Conservation (phyloP, 2,113 vertebrate genomes). For the Euleptes europaea region DNA sequence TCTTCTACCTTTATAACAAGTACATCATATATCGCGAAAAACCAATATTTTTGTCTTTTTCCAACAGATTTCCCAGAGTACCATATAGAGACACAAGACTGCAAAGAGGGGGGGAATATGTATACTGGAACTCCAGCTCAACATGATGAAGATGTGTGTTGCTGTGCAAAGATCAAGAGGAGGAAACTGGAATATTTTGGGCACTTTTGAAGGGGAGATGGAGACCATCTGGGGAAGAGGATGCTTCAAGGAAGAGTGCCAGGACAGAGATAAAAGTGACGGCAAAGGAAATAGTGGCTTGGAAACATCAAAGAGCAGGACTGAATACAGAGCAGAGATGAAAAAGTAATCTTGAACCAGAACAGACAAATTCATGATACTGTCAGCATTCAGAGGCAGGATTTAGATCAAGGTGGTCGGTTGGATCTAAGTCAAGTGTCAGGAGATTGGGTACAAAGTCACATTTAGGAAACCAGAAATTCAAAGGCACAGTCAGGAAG, state of each 20-base stretch:
- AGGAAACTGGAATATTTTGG: constrained; percentile 78
- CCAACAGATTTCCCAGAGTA: constrained; percentile 59
- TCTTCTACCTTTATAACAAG: constrained; percentile 59
- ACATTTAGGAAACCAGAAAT: constrained; percentile 2
- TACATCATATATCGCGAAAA: constrained; percentile 59
- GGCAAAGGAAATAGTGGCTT: constrained; percentile 79
- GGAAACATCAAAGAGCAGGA: constrained; percentile 76
- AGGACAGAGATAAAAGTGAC: constrained; percentile 83
- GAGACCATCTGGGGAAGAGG: constrained; percentile 82
- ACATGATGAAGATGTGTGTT: constrained; percentile 69
- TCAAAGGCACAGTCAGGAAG: constrained; percentile 16
- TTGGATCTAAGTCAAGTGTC: constrained; percentile 8
- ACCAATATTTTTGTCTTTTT: constrained; percentile 59
- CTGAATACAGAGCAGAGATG: constrained; percentile 60
- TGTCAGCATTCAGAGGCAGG: constrained; percentile 55
- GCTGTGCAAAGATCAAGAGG: constrained; percentile 78
- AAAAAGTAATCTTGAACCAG: constrained; percentile 66
- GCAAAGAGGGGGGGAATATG: constrained; percentile 56
- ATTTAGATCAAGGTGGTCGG: constrained; percentile 25
- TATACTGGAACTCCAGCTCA: constrained; percentile 70
- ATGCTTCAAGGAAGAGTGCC: constrained; percentile 78
- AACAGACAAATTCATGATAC: constrained; percentile 54
- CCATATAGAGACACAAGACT: constrained; percentile 54
- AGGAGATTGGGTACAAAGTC: constrained; percentile 21
- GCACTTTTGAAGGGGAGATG: constrained; percentile 79